phyloP scores from a whole-genome alignment of 2,888 invertebrate species.

The Salticus scenicus region DNA sequence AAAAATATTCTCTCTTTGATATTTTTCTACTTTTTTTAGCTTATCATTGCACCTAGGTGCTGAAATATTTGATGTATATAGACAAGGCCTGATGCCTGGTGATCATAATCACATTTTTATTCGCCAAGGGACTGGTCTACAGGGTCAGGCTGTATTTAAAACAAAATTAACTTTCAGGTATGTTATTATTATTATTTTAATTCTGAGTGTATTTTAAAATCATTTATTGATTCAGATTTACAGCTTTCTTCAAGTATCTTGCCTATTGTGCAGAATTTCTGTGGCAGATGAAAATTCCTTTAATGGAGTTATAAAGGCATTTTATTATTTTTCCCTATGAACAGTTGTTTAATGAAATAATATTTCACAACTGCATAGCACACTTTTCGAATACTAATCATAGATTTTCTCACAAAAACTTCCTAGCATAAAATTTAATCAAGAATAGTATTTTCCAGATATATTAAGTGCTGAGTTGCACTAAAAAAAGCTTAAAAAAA shows the following conservation, averaged over 20 bases:
- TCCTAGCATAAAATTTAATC: no score
- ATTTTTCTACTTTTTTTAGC: slow-evolving; percentile 77
- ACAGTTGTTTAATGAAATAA: no score
- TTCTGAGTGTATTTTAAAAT: neutral
- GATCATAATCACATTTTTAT: slow-evolving; percentile 99
- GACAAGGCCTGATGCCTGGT: slow-evolving; percentile 88
- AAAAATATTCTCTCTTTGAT: neutral
- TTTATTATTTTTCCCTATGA: no score
- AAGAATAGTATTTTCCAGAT: no score
- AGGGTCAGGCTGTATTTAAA: slow-evolving; percentile 97
- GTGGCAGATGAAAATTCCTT: no score
- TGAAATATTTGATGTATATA: slow-evolving; percentile 98
- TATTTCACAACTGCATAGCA: no score
- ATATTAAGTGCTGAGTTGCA: no score
- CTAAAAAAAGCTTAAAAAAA: no score
- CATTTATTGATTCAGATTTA: no score
- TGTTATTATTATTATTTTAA: neutral
- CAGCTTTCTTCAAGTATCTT: neutral
- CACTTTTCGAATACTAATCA: no score
- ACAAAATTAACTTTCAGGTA: slow-evolving; percentile 92
- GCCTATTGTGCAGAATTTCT: neutral
- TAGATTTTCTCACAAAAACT: no score
- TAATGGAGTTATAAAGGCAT: no score
- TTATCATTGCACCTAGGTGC: slow-evolving; percentile 96
- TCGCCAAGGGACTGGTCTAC: slow-evolving; percentile 97